phyloP scores from a whole-genome alignment of 2,888 invertebrate species.

The Atethmia centrago region DNA sequence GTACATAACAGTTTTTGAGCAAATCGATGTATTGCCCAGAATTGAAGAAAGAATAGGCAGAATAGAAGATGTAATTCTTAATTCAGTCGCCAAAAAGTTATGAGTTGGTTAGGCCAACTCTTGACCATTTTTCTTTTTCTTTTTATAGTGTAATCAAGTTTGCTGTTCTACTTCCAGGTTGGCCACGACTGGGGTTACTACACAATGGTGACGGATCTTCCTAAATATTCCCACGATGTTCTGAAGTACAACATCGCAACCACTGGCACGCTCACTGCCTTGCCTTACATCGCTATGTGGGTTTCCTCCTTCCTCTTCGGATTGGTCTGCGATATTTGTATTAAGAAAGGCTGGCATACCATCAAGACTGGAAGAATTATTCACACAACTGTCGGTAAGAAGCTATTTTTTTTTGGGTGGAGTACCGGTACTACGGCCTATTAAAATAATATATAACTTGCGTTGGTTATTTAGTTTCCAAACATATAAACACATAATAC shows the following conservation, averaged over 20 bases:
- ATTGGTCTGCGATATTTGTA: slow-evolving; percentile 92
- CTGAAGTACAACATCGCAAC: slow-evolving; percentile 91
- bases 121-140: not conserved
- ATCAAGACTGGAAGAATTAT: slow-evolving; percentile 91
- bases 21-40: not conserved
- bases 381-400: slow-evolving; percentile 92
- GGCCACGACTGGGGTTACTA: slow-evolving; percentile 93
- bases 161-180: slow-evolving; percentile 73
- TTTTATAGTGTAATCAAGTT: not conserved
- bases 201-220: slow-evolving; percentile 93
- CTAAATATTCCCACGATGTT: slow-evolving; percentile 92
- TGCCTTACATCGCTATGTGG: slow-evolving; percentile 93
- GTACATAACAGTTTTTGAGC: too few species aligned
- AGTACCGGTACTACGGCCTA: not conserved
- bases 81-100: too few species aligned
- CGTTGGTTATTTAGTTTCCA: too few species aligned
- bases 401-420: not conserved
- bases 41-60: not conserved
- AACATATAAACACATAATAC: too few species aligned
- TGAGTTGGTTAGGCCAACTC: too few species aligned
- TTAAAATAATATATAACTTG: too few species aligned
- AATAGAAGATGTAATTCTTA: too few species aligned
- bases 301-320: slow-evolving; percentile 91
- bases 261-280: slow-evolving; percentile 91
- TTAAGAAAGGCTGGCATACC: slow-evolving; percentile 91